phyloP scores from a whole-genome alignment of 2,113 vertebrate species.

The Apaloderma vittatum region DNA sequence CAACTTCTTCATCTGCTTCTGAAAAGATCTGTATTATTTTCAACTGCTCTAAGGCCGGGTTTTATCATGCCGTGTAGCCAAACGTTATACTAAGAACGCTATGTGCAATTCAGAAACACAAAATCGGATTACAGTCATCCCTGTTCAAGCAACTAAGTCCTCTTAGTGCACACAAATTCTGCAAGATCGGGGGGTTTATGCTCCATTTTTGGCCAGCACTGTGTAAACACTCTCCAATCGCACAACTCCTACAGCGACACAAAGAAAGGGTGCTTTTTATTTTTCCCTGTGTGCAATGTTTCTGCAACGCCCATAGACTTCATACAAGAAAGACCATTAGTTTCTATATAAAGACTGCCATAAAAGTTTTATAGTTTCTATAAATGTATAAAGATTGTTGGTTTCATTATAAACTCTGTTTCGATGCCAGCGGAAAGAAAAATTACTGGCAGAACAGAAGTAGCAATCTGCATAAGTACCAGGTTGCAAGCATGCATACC shows the following conservation, averaged over 20 bases:
- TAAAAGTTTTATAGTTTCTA: conserved; percentile 82
- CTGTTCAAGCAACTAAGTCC: conserved; percentile 25
- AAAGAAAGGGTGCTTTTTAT: conserved; percentile 74
- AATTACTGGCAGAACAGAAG: conserved; percentile 71
- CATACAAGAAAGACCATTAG: conserved; percentile 73
- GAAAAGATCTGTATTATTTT: neutral
- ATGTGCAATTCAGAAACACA: conserved; percentile 49
- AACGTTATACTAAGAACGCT: conserved; percentile 28
- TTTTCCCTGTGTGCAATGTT: conserved; percentile 68
- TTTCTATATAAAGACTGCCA: conserved; percentile 80
- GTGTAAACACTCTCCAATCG: conserved; percentile 57
- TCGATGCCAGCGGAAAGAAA: conserved; percentile 75
- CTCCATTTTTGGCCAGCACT: conserved; percentile 58
- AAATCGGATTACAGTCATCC: conserved; percentile 52
- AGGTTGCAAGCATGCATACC: conserved; percentile 4
- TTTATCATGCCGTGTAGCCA: neutral
- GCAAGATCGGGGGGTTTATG: conserved; percentile 23
- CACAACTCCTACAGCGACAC: conserved; percentile 48
- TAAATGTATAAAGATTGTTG: conserved; percentile 80
- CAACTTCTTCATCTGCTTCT: neutral
- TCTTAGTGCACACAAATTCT: conserved; percentile 26
- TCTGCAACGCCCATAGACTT: conserved; percentile 68
- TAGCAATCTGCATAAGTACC: conserved; percentile 52
- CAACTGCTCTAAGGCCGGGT: neutral
- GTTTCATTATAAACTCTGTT: conserved; percentile 74